A percentile compares a stretch with the other conserved stretches of the same genome.
phyloP scores from a whole-genome alignment of 2,113 vertebrate species.

The Atrichornis clamosus region DNA sequence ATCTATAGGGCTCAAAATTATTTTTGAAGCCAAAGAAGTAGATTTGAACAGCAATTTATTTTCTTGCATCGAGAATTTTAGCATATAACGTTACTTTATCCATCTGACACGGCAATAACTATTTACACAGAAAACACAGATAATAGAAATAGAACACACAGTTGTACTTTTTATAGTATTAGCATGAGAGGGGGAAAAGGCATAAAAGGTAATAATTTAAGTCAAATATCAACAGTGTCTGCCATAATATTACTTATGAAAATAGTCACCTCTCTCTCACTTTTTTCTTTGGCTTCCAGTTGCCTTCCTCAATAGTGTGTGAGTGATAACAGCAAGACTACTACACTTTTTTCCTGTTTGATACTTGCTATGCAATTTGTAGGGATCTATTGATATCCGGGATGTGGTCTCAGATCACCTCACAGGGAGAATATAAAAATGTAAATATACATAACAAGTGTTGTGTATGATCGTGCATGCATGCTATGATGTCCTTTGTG shows the following conservation, averaged over 20 bases:
- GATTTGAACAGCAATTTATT: background rate
- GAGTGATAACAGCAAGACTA: background rate
- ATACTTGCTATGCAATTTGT: background rate
- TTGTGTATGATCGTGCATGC: background rate
- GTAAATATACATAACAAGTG: background rate
- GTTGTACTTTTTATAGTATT: background rate
- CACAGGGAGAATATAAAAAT: background rate
- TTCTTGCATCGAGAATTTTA: background rate
- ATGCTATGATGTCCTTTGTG: background rate
- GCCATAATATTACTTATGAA: background rate
- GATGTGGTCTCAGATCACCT: background rate
- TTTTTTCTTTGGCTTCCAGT: background rate
- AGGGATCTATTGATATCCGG: background rate
- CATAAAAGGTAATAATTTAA: background rate
- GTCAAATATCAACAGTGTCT: background rate
- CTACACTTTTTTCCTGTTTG: background rate
- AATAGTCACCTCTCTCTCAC: background rate
- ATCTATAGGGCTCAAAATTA: background rate
- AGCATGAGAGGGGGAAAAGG: fast-evolving
- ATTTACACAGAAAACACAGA: background rate
- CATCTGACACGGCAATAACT: background rate
- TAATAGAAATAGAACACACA: background rate
- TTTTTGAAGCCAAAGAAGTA: background rate
- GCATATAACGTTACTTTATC: background rate
- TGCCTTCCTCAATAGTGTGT: background rate